Base-by-base conservation (phyloP, 1,140 invertebrate species). In the Adoxophyes honmai region DNA sequence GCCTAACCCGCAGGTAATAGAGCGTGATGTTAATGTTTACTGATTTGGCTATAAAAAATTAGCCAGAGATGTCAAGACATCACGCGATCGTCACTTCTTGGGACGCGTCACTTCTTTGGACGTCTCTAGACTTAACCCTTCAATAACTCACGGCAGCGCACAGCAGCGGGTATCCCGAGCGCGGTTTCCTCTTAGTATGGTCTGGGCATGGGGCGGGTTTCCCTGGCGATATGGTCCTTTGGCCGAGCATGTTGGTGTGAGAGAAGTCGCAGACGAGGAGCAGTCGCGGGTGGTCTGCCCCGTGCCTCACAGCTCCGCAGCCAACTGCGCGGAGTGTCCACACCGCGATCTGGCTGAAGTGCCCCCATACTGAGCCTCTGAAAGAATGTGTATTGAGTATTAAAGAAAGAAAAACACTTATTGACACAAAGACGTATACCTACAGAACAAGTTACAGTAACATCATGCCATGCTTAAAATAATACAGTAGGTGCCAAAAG, bases 241-340 rank as follows among this genome's bases (percentile, higher is more conserved):
- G 78, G 0, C 82, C 85, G 38, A 88, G 62, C 85, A 88, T 88
- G 57, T 88, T 88, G 0, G 82, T 88, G 64, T 88, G 85, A 0
- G 85, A 88, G 70, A 85, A 88, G 61, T 88, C 82, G 14, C 85
- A 88, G 7, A 86, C 82, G 1, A 88, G 60, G 14, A 88, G 55
- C 33, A 86, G 54, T 0, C 75, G 70, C 0, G 71, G 66, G 8
- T 75, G 60, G 2, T 57, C 33, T 0, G 56, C 48, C 0, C 78
- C 81, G 53, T 88, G 78, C 2, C 66, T 64, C 0, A 78, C 78
- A 0, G 79, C 85, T 0, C 81, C 85, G 52, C 85, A 88, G 0
- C 85, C 85, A 0, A 83, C 71, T 0, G 79, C 82, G 0, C 69
- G 62, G 0, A 88, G 69, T 0, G 67, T 73, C 82, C 81, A 87